phyloP scores from a whole-genome alignment of 1,140 invertebrate genomes.

The Polypedilum vanderplanki region DNA sequence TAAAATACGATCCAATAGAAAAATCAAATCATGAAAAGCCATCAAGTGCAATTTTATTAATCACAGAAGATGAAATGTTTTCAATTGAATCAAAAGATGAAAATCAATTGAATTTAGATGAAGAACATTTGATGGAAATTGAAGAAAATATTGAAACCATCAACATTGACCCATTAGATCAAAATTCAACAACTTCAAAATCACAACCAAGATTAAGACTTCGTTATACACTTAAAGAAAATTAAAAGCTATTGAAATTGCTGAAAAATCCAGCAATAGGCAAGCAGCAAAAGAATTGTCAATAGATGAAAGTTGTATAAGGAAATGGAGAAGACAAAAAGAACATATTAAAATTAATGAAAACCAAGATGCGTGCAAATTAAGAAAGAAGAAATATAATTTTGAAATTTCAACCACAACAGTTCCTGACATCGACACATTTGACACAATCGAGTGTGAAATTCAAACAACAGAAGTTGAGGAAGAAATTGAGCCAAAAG shows the following conservation, averaged over 20 bases:
- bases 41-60: neutral
- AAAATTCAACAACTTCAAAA: neutral
- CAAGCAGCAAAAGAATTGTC: neutral
- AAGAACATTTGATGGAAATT: slow-evolving; percentile 1
- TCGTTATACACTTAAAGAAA: neutral
- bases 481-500: neutral
- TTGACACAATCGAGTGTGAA: neutral
- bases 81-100: neutral
- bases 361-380: neutral
- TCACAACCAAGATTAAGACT: neutral
- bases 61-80: neutral
- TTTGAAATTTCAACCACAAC: neutral
- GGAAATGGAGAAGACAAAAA: neutral
- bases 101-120: neutral
- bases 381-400: neutral
- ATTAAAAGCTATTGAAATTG: neutral
- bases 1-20: neutral
- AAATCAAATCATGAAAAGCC: neutral
- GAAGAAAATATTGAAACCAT: neutral
- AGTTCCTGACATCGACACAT: neutral
- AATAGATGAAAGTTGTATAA: neutral
- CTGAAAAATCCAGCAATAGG: neutral
- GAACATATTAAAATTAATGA: neutral
- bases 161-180: neutral
- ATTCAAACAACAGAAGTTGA: neutral